These are phyloP conservation scores for Carpatolechia fugitivella DNA, from an alignment of 2,888 invertebrate genomes.

Conservation along the genomic window DNA sequence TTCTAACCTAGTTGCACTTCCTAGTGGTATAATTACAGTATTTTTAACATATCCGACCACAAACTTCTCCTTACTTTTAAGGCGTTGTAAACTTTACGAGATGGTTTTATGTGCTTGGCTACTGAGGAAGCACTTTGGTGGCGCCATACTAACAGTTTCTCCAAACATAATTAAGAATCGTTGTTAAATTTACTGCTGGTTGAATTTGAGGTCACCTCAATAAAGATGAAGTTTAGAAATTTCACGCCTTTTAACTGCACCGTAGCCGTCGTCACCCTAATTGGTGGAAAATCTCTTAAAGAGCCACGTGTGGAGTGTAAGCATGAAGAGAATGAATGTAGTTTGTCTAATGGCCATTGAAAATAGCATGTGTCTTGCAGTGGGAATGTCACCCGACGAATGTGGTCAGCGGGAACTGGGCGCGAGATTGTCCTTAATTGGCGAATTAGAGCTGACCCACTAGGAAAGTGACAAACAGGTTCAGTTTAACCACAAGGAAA, in stretches of 20 bases:
- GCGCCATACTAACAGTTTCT: neutral
- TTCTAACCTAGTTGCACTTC: slow-evolving; percentile 29
- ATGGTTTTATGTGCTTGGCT: neutral
- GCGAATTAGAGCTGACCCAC: slow-evolving; percentile 49
- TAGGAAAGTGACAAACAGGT: slow-evolving; percentile 44
- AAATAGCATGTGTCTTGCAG: slow-evolving; percentile 66
- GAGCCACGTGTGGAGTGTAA: slow-evolving; percentile 44
- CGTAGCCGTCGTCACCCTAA: slow-evolving; percentile 31
- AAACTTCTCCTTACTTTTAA: neutral
- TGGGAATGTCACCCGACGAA: slow-evolving; percentile 51
- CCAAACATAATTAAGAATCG: neutral
- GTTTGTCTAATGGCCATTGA: slow-evolving; percentile 57
- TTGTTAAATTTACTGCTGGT: too few species aligned
- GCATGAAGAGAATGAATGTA: neutral
- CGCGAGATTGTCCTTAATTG: slow-evolving; percentile 73
- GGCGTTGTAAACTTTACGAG: neutral
- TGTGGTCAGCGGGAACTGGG: slow-evolving; percentile 41
- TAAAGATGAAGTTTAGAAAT: slow-evolving; percentile 11
- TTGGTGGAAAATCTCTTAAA: slow-evolving; percentile 45
- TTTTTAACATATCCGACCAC: slow-evolving; percentile 10
- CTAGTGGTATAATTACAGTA: slow-evolving; percentile 24
- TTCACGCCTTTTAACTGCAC: slow-evolving; percentile 24
- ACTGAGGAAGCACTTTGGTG: neutral
- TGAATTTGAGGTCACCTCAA: neutral
- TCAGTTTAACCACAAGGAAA: neutral